phyloP scores from a whole-genome alignment of 2,888 invertebrate species.

The Trichacis sp. region DNA sequence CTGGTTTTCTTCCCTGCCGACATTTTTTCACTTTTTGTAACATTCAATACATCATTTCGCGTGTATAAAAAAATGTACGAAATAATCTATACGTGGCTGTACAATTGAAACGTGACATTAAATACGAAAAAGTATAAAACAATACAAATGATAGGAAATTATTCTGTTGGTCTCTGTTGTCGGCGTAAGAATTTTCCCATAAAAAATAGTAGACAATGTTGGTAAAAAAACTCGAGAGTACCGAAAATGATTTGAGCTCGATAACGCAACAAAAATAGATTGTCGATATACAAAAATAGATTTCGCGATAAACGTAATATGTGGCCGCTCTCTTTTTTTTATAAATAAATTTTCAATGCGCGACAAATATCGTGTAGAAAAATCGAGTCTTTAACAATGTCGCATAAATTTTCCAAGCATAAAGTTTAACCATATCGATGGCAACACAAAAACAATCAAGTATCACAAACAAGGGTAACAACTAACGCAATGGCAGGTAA shows the following conservation, averaged over 20 bases:
- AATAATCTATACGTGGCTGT: too few relatives aligned
- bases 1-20: not conserved
- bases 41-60: not conserved
- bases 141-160: too few relatives aligned
- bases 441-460: constrained; percentile 15
- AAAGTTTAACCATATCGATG: constrained; percentile 22
- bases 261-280: too few relatives aligned
- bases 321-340: too few relatives aligned
- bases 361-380: not conserved
- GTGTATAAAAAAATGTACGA: not conserved
- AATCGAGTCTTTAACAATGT: constrained; percentile 3
- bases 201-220: too few relatives aligned
- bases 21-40: not conserved
- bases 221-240: too few relatives aligned
- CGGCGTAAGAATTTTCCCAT: too few relatives aligned
- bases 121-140: too few relatives aligned
- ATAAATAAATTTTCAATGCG: not conserved
- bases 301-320: too few relatives aligned
- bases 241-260: too few relatives aligned
- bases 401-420: constrained; percentile 22
- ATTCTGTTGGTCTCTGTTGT: too few relatives aligned
- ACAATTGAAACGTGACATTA: too few relatives aligned
- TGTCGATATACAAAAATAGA: not conserved
- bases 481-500: not conserved
- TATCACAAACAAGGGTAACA: constrained; percentile 17